Percentiles rank a stretch among this genome's conserved stretches.
phyloP scores from a whole-genome alignment of 2,888 invertebrate species.

The Eupelmus urozonus region DNA sequence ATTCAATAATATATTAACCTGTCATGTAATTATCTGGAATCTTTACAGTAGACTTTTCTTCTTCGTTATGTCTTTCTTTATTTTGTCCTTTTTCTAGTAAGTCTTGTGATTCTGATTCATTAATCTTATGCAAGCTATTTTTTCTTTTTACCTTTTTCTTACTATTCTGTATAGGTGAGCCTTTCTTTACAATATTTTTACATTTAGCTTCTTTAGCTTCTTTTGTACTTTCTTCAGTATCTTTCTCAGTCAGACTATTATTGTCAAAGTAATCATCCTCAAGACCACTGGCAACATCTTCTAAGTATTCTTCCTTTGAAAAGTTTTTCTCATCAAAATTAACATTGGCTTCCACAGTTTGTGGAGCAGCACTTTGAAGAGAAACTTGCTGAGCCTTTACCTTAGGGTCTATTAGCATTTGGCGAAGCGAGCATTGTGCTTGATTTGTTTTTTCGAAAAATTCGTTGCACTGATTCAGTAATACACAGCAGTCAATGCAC shows the following conservation, averaged over 20 bases:
- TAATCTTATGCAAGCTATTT: constrained; percentile 1
- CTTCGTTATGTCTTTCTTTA: constrained; percentile 67
- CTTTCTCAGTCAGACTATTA: constrained; percentile 13
- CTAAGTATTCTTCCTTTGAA: neutral
- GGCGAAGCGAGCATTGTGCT: constrained; percentile 75
- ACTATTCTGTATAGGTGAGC: constrained; percentile 26
- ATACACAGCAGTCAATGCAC: constrained; percentile 76
- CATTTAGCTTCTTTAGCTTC: constrained; percentile 19
- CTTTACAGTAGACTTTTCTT: constrained; percentile 57
- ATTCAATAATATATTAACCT: constrained; percentile 63
- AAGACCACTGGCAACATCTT: neutral
- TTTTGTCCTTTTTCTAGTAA: constrained; percentile 61
- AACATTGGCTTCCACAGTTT: constrained; percentile 62
- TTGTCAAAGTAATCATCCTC: constrained; percentile 17
- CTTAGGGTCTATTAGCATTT: constrained; percentile 68
- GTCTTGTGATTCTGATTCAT: constrained; percentile 63
- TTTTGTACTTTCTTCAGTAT: constrained; percentile 3
- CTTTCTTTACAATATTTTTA: constrained; percentile 39
- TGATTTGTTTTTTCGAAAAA: constrained; percentile 76
- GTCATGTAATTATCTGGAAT: constrained; percentile 75
- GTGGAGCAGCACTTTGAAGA: constrained; percentile 40
- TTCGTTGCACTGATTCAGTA: constrained; percentile 75
- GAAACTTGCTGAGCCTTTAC: constrained; percentile 60
- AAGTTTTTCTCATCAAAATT: constrained; percentile 54
- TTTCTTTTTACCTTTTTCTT: constrained; percentile 48